phyloP scores from a whole-genome alignment of 2,113 vertebrate genomes.

The Zingel zingel region DNA sequence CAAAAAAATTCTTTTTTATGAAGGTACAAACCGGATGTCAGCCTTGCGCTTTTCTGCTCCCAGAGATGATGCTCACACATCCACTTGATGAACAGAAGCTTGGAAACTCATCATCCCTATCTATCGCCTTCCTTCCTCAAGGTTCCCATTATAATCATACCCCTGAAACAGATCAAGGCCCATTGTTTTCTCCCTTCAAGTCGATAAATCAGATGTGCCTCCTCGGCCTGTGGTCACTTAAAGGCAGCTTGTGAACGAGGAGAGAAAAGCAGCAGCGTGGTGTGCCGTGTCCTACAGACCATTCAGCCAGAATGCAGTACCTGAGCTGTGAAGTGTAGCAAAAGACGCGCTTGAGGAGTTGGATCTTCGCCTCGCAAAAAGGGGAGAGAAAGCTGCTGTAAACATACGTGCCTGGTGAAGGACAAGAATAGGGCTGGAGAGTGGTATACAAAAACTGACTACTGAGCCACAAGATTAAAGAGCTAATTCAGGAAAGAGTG shows the following conservation, averaged over 20 bases:
- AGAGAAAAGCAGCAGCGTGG: constrained; percentile 24
- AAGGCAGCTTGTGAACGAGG: constrained; percentile 52
- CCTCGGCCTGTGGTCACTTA: constrained; percentile 68
- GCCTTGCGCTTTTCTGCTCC: constrained; percentile 15
- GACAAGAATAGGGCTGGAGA: constrained; percentile 59
- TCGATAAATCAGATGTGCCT: constrained; percentile 64
- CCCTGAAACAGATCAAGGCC: constrained; percentile 64
- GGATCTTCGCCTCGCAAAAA: constrained; percentile 66
- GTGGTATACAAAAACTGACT: constrained; percentile 33
- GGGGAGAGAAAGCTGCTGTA: constrained; percentile 66
- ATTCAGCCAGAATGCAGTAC: constrained; percentile 59
- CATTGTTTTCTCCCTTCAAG: constrained; percentile 55
- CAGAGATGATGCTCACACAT: constrained; percentile 44
- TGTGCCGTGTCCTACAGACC: constrained; percentile 43
- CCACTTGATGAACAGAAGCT: constrained; percentile 64
- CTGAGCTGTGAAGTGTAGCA: constrained; percentile 71
- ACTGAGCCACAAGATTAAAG: constrained; percentile 12
- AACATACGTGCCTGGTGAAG: constrained; percentile 65
- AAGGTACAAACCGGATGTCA: constrained; percentile 28
- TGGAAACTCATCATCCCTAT: constrained; percentile 67
- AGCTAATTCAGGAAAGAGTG: constrained; percentile 15
- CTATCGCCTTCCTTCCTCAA: constrained; percentile 64
- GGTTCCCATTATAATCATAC: constrained; percentile 66
- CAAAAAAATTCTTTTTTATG: constrained; percentile 3
- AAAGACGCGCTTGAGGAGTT: constrained; percentile 69